phyloP scores from a whole-genome alignment of 2,113 vertebrate species.

The Emydocephalus ijimae region DNA sequence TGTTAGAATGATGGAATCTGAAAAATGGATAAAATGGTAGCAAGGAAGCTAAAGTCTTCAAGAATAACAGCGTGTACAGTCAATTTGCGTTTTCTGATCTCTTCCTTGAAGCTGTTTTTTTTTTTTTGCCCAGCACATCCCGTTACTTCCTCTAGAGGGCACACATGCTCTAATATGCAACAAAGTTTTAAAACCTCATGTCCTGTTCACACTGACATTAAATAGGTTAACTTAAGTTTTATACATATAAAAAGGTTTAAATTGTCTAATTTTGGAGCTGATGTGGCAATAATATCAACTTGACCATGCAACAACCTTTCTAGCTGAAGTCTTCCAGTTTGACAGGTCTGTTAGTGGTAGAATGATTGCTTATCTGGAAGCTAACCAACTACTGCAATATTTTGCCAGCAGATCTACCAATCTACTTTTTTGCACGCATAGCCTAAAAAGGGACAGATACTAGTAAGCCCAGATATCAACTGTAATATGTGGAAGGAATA shows the following conservation, averaged over 20 bases:
- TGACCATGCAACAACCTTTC: background rate
- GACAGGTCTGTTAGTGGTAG: background rate
- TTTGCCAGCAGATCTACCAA: background rate
- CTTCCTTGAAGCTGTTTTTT: background rate
- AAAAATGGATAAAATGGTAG: background rate
- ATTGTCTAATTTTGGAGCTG: background rate
- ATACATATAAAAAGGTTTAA: background rate
- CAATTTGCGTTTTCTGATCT: background rate
- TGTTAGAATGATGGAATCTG: background rate
- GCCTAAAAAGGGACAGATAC: background rate
- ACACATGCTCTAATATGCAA: background rate
- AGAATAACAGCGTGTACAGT: background rate
- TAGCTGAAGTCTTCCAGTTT: background rate
- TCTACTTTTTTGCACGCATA: background rate
- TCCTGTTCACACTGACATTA: background rate
- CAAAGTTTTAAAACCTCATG: background rate
- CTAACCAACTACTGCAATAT: too few relatives aligned
- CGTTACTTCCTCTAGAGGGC: constrained; percentile 21
- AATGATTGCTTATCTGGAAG: background rate
- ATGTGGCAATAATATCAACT: background rate
- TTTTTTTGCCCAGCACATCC: background rate
- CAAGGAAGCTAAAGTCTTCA: background rate
- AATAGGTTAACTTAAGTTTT: background rate
- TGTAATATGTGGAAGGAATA: background rate
- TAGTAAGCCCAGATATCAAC: background rate